A percentile compares a stretch with the other conserved stretches of the same genome.
These are phyloP conservation scores for Elephantulus edwardii DNA, from an alignment of 2,113 vertebrate species.

Conservation along the genomic window DNA sequence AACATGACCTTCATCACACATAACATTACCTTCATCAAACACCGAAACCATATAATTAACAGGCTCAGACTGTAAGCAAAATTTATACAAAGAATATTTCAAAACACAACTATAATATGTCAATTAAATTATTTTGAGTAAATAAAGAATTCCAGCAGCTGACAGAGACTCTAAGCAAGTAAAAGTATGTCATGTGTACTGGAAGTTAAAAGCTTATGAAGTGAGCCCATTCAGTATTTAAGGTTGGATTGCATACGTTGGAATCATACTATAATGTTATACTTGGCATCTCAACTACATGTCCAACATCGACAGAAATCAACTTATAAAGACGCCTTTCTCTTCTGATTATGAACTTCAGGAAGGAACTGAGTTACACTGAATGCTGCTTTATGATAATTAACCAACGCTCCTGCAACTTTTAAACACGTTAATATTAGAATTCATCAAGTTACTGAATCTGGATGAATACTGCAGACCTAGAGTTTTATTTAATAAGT, in stretches of 20 bases:
- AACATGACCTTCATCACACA: constrained; percentile 54
- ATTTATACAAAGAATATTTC: constrained; percentile 34
- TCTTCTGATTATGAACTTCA: neutral
- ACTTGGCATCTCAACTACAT: neutral
- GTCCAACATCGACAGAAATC: neutral
- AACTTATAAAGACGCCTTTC: neutral
- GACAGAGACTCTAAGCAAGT: neutral
- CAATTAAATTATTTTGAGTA: constrained; percentile 56
- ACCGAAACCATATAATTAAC: constrained; percentile 52
- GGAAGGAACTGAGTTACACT: neutral
- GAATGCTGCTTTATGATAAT: neutral
- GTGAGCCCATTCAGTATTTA: neutral
- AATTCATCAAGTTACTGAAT: neutral
- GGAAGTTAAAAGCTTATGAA: neutral
- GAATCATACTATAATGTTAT: neutral
- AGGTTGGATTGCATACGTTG: neutral
- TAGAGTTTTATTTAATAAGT: neutral
- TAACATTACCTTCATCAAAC: constrained; percentile 65
- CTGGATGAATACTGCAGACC: neutral
- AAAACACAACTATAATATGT: constrained; percentile 46
- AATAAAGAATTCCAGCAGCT: constrained; percentile 31
- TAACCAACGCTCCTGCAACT: neutral
- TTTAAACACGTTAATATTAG: neutral
- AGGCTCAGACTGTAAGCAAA: constrained; percentile 67
- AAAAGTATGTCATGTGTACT: neutral